These are phyloP conservation scores for Chrysolina oricalcia DNA, from an alignment of 2,888 invertebrate species.

Conservation along the genomic window DNA sequence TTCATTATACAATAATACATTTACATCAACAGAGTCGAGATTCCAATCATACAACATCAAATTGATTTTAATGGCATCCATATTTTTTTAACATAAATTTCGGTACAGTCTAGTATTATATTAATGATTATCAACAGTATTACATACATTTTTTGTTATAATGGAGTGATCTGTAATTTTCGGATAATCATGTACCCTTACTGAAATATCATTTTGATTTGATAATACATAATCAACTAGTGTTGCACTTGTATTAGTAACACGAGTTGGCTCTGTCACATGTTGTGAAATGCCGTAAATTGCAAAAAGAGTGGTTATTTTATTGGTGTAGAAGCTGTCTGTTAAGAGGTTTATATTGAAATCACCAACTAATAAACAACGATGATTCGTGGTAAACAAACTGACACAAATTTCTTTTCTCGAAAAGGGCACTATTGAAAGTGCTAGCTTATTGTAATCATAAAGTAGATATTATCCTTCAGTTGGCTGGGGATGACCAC, in stretches of 20 bases:
- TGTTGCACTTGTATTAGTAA: background rate
- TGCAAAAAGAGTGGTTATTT: too few species aligned
- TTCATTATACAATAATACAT: slow-evolving; percentile 1
- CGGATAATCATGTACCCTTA: slow-evolving; percentile 9
- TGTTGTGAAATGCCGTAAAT: too few species aligned
- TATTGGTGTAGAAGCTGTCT: too few species aligned
- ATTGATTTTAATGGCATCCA: slow-evolving; percentile 3
- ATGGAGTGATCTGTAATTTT: too few species aligned
- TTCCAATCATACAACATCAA: slow-evolving; percentile 2
- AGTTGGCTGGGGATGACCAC: too few species aligned
- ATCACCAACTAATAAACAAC: background rate
- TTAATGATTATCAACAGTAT: background rate
- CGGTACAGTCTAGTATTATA: background rate
- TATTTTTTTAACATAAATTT: slow-evolving; percentile 2
- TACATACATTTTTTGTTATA: background rate
- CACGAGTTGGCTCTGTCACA: background rate
- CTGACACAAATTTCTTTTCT: too few species aligned
- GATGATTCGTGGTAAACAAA: background rate
- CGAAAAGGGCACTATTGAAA: too few species aligned
- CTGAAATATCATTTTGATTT: background rate
- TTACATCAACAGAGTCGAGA: slow-evolving; percentile 2
- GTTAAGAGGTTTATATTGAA: background rate
- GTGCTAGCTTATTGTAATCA: too few species aligned
- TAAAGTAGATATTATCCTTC: too few species aligned
- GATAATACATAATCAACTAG: background rate